These are phyloP conservation scores for Orthosia gothica DNA, from an alignment of 2,888 invertebrate species.

Conservation along the genomic window DNA sequence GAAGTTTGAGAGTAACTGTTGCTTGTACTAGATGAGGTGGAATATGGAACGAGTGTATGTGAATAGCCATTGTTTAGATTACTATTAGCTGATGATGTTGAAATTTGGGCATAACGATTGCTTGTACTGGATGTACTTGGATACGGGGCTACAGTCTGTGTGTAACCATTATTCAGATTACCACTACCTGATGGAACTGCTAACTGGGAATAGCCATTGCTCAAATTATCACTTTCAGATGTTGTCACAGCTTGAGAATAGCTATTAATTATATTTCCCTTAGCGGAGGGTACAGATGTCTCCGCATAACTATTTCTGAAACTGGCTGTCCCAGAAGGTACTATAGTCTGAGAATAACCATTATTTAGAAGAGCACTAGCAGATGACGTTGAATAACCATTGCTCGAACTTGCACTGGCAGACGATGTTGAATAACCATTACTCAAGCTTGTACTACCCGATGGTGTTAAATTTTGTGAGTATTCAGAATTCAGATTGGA, in stretches of 20 bases:
- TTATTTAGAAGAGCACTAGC: constrained; percentile 22
- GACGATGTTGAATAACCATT: constrained; percentile 18
- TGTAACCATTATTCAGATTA: constrained; percentile 20
- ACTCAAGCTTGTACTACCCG: neutral
- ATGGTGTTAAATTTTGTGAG: constrained; percentile 17
- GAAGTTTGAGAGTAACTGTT: constrained; percentile 8
- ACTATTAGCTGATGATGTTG: constrained; percentile 1
- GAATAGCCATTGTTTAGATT: constrained; percentile 10
- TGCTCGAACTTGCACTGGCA: neutral
- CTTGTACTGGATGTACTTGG: constrained; percentile 17
- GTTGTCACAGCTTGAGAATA: constrained; percentile 12
- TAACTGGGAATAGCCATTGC: constrained; percentile 7
- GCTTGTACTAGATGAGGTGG: constrained; percentile 4
- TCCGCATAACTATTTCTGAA: constrained; percentile 27
- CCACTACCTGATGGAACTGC: constrained; percentile 1
- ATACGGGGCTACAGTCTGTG: constrained; percentile 18
- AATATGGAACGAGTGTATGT: constrained; percentile 6
- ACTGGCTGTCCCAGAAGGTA: constrained; percentile 2
- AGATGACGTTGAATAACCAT: constrained; percentile 18
- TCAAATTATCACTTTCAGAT: constrained; percentile 1
- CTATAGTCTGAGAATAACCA: constrained; percentile 27
- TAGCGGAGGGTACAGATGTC: constrained; percentile 20
- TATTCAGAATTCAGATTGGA: constrained; percentile 11
- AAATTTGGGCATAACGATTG: constrained; percentile 19
- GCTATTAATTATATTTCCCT: constrained; percentile 4